Base-by-base conservation (phyloP, 2,113 vertebrate genomes). In the Eulemur macaco region DNA sequence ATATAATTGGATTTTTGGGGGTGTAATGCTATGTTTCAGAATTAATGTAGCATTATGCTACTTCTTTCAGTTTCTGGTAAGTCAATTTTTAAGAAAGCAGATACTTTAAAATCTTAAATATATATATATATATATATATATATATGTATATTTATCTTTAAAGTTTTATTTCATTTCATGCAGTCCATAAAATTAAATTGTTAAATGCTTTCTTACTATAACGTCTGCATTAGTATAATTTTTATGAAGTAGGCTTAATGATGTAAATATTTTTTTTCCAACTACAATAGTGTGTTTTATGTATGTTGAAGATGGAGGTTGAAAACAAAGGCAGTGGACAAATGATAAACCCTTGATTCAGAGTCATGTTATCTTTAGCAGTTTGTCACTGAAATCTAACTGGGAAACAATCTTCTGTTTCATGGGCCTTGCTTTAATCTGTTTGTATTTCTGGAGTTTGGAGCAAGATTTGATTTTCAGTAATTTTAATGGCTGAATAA, bases 1-100 rank as follows among this genome's bases (percentile, higher is more conserved):
- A 1, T 98, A 97, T 98, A 98, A 98, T 98, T 98, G 97, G 97
- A 97, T 97, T 98, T 97, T 98, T 98, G 98, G 97, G 97, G 87
- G 27, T 90, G 71, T 98, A 95, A 96, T 98, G 85, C 29, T 98
- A n/a, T 97, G 96, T 98, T 98, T 98, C 91, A 97, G 97, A 98
- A 97, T 98, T 98, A 98, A 96, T 97, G 93, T 98, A 97, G 93
- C 97, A 80, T 97, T 95, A 94, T 94, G 45, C 89, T 97, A 85
- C 91, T 97, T 98, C 97, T 97, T 98, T 98, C 20, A 88, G 0
- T 50, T 87, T 97, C 96, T 95, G 96, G 92, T 56, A 97, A 97
- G 71, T 97, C 97, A 86, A 18, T 96, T 98, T 95, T 90, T 63
- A 60, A 71, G 91, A 78, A 63, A 97, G 96, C 91, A 96, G 86